Evolutionary conservation across 2,113 vertebrate genomes (phyloP), one percentile per base, ranked within the genome.

Genomic region (Sylvia atricapilla): DNA sequence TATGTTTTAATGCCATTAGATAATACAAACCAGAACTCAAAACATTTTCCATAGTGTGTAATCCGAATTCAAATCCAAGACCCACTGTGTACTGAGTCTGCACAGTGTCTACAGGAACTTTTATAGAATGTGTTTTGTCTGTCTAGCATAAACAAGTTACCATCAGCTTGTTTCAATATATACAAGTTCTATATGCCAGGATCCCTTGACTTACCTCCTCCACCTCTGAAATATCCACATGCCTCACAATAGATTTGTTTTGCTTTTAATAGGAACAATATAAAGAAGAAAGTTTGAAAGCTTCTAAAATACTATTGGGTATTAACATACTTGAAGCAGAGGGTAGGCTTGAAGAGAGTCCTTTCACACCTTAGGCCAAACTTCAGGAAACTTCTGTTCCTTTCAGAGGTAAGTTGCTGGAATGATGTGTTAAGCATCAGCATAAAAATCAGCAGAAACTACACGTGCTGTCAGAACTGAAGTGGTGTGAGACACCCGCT

Each of bases 1-100:
- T 7, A 41, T n/a, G 37, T 74, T 78, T 93, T 78, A 72, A 62
- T 68, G 49, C 18, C 44, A 56, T 72, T 60, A 77, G 27, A 55
- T 79, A 83, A 96, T 55, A 94, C 27, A 93, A 80, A 83, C 59
- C 94, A 95, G 94, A 93, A 80, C 68, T 64, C 92, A n/a, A 88
- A 95, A 95, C 72, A 49, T 41, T 88, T 90, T 95, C 82, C 80
- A 78, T 28, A 23, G 31, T 67, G 33, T 43, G 68, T 77, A 90
- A 91, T 93, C 27, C 74, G 90, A 90, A 82, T 58, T 84, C 73
- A 80, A 75, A 94, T 75, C 80, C 88, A 94, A 90, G 50, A 80
- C 33, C 50, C 50, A 77, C 41, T 22, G 18, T 46, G 53, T 46
- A 73, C 66, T 67, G 66, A 79, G 92, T 68, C 93, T 97, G 93